Conservation (phyloP, 2,888 invertebrate species). For the Noctua janthe region DNA sequence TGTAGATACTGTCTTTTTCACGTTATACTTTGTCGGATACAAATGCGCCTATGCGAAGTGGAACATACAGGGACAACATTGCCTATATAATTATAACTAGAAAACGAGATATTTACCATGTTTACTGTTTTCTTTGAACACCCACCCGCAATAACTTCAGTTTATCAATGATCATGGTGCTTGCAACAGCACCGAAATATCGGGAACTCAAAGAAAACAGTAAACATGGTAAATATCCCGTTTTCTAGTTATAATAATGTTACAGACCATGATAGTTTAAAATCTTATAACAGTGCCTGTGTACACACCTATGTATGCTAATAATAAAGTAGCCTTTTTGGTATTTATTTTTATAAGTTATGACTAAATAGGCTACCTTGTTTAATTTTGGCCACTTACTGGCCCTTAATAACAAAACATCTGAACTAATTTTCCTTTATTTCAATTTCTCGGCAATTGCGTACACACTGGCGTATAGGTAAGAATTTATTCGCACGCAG, state of each 20-base stretch:
- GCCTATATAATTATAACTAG: neutral
- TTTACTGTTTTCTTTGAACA: too few relatives aligned
- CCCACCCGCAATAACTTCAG: too few relatives aligned
- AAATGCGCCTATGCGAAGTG: constrained; percentile 33
- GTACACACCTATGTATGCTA: neutral
- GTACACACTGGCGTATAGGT: constrained; percentile 19
- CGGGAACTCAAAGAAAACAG: too few relatives aligned
- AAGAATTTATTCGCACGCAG: constrained; percentile 51
- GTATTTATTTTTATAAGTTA: constrained; percentile 4
- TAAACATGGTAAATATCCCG: too few relatives aligned
- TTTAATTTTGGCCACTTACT: neutral
- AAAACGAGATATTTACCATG: too few relatives aligned
- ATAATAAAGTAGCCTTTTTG: neutral
- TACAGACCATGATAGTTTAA: too few relatives aligned
- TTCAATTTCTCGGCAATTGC: constrained; percentile 29
- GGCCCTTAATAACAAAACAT: constrained; percentile 30
- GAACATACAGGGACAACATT: constrained; percentile 12
- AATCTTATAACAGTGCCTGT: neutral
- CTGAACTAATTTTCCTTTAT: constrained; percentile 38
- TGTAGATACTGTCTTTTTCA: constrained; percentile 57
- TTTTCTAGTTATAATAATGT: too few relatives aligned
- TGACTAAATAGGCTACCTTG: neutral
- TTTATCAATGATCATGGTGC: too few relatives aligned
- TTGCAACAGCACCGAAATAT: too few relatives aligned
- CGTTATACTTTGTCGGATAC: constrained; percentile 25